A percentile compares a stretch with the other conserved stretches of the same genome.
phyloP scores from a whole-genome alignment of 2,797 vertebrate species.

The Falco concolor region DNA sequence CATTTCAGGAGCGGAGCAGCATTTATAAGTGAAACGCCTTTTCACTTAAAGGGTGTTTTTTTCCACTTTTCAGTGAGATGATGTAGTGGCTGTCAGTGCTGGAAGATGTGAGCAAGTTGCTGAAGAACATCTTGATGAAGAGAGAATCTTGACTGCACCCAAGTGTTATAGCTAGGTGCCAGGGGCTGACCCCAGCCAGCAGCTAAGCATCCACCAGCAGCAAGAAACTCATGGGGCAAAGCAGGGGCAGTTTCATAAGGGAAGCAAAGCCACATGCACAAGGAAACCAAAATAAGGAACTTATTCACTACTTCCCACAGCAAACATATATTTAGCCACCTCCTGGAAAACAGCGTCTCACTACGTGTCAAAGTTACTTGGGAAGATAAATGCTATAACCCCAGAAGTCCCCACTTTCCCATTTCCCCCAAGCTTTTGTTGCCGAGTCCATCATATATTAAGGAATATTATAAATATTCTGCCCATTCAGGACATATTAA shows the following conservation, averaged over 20 bases:
- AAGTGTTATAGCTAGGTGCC: too few species aligned
- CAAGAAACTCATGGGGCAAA: not conserved
- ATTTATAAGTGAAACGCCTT: not conserved
- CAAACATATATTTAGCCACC: not conserved
- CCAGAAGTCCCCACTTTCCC: not conserved
- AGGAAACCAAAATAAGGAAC: not conserved
- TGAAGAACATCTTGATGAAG: not conserved
- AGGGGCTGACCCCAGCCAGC: not conserved
- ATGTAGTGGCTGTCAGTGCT: not conserved
- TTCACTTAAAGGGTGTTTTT: not conserved
- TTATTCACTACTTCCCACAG: not conserved
- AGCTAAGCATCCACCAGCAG: not conserved
- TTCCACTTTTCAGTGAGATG: not conserved
- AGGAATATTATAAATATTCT: not conserved
- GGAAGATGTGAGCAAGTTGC: not conserved
- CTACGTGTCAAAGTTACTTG: not conserved
- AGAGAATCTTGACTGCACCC: not conserved
- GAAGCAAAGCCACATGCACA: not conserved
- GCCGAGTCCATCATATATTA: not conserved
- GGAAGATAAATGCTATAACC: not conserved
- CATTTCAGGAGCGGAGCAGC: not conserved
- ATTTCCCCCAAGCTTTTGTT: not conserved
- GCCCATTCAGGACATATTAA: too few species aligned
- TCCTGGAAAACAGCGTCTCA: not conserved
- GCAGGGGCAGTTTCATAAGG: not conserved